Evolutionary conservation across 2,888 invertebrate genomes (phyloP), one percentile per base, ranked within the genome.

Genomic region (Himalopsyche kuldschensis): DNA sequence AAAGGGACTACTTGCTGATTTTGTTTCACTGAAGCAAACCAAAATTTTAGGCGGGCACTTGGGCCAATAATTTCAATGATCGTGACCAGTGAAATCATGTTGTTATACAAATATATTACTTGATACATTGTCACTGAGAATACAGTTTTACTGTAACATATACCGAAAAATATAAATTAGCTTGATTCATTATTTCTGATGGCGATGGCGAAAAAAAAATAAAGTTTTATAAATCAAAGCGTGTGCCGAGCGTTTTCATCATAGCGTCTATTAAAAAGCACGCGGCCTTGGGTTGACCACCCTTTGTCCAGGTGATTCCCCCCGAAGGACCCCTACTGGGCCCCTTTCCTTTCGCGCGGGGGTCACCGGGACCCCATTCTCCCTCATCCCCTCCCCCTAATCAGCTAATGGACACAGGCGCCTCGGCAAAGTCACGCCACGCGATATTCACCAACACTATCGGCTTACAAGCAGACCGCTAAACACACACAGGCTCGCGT

Each of bases 391-490:
- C 76, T 78, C 79, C 78, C 8, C 31, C 82, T 77, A 84, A 82
- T 84, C 84, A 84, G 77, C 84, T 84, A 84, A 84, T 84, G 84
- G 84, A 81, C 84, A 69, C 55, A 55, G 82, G 79, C 82, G 84
- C 81, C 82, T 31, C 63, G 82, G 75, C 79, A 75, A 63, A 75
- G 80, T 82, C 84, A 84, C 84, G 84, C 82, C 82, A 82, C 82
- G 79, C 75, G 81, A 75, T 69, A 69, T 69, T 27, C 27, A 69
- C 69, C 69, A 69, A 69, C 69, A 69, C 69, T 69, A 69, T 69
- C 78, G 41, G 78, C 35, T 20, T 30, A 80, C 27, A 69, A 80
- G 75, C 75, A 75, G 20, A 27, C 32, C 69, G 27, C 75, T 30
- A 41, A 46, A 47, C 32, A 76, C 78, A 15, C 8, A 77, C 78